Evolutionary conservation across 2,888 invertebrate species (phyloP).

Genomic region (Salticus scenicus): DNA sequence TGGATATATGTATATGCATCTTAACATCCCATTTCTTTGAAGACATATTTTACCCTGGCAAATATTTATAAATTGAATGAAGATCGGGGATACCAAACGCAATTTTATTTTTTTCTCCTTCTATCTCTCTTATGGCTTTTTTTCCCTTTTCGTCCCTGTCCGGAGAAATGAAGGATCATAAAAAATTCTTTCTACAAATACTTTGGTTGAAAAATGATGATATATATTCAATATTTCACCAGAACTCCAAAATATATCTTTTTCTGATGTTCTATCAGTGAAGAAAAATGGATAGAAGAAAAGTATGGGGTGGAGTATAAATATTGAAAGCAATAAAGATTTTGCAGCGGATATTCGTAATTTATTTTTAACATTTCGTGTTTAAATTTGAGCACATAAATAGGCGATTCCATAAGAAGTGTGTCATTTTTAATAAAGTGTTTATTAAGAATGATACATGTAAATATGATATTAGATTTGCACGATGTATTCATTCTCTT

Average conservation of each 20-base stretch:
- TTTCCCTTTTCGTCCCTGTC: neutral
- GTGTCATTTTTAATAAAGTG: no score
- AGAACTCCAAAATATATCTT: constrained; percentile 11
- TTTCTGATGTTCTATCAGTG: constrained; percentile 4
- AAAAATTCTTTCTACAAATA: constrained; percentile 5
- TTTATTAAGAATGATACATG: no score
- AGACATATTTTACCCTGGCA: neutral
- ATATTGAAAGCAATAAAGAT: constrained; percentile 11
- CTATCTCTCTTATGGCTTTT: neutral
- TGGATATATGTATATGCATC: neutral
- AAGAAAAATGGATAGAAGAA: constrained; percentile 15
- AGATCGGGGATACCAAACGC: neutral
- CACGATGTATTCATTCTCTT: no score
- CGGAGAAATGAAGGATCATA: neutral
- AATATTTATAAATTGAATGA: constrained; percentile 14
- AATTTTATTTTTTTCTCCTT: neutral
- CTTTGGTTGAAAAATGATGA: constrained; percentile 13
- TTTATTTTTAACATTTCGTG: no score
- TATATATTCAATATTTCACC: constrained; percentile 9
- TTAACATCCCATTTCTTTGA: neutral
- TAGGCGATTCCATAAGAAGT: no score
- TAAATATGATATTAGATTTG: no score
- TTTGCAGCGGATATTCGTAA: no score
- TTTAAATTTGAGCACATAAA: no score
- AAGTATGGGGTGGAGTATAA: neutral